A percentile compares a stretch with the other conserved stretches of the same genome.
Evolutionary conservation across 1,140 invertebrate genomes (phyloP).

Genomic region (Ridgeia piscesae): DNA sequence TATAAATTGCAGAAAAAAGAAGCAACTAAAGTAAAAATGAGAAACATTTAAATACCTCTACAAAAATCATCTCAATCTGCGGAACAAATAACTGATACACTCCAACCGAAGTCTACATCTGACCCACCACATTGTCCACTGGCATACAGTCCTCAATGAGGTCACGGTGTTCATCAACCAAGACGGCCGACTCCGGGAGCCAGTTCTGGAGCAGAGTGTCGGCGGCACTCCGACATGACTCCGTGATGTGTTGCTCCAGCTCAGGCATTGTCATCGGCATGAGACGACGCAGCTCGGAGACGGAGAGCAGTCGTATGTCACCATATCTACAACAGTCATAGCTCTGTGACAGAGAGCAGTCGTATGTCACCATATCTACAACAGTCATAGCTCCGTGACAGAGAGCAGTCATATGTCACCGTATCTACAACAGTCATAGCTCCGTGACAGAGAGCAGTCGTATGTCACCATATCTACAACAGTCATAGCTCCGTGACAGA

Average conservation of each 20-base stretch:
- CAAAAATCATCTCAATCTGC: too few species aligned
- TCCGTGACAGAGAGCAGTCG: neutral
- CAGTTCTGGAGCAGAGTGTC: conserved; percentile 52
- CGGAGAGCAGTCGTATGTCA: conserved; percentile 48
- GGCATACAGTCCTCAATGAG: conserved; percentile 72
- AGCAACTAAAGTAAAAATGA: neutral
- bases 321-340: conserved; percentile 43
- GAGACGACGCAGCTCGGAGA: conserved; percentile 39
- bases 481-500: neutral
- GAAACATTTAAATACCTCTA: neutral
- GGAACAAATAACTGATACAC: neutral
- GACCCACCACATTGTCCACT: conserved; percentile 57
- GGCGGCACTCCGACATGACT: conserved; percentile 39
- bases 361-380: conserved; percentile 26
- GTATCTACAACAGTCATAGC: neutral
- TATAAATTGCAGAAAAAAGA: neutral
- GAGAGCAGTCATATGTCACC: neutral
- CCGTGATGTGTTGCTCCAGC: conserved; percentile 45
- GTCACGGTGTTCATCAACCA: conserved; percentile 66
- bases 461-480: neutral
- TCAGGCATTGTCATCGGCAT: conserved; percentile 54
- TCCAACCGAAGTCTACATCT: neutral
- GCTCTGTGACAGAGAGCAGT: neutral
- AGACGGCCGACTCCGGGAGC: conserved; percentile 72
- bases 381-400: neutral